These are phyloP conservation scores for Nibea coibor DNA, from an alignment of 2,113 vertebrate species.

Conservation along the genomic window DNA sequence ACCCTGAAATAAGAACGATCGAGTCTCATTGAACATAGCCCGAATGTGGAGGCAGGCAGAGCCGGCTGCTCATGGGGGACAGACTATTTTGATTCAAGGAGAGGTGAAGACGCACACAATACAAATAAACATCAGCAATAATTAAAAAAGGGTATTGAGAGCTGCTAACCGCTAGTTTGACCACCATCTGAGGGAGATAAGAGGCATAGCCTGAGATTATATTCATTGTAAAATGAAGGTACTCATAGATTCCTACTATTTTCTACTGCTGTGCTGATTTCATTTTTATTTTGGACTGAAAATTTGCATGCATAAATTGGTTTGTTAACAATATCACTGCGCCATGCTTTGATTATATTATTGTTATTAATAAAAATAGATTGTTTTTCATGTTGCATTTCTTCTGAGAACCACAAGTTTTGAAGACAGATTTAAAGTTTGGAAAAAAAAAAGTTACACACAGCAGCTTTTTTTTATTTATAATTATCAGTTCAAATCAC, in stretches of 20 bases:
- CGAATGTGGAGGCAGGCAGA: neutral
- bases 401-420: conserved; percentile 19
- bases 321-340: neutral
- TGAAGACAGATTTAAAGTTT: conserved; percentile 39
- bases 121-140: neutral
- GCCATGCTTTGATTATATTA: neutral
- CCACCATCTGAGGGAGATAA: neutral
- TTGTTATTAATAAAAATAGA: too few relatives aligned
- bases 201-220: neutral
- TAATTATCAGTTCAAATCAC: conserved; percentile 50
- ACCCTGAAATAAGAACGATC: conserved; percentile 3
- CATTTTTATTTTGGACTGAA: neutral
- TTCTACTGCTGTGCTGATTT: neutral
- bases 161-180: neutral
- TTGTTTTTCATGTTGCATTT: neutral
- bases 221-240: neutral
- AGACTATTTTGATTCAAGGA: neutral
- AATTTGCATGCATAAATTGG: neutral
- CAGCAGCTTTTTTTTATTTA: conserved; percentile 24
- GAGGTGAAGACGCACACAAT: conserved; percentile 9
- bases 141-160: neutral
- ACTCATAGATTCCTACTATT: too few relatives aligned
- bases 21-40: neutral
- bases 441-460: conserved; percentile 11
- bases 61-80: neutral